Percentiles rank a stretch among this genome's conserved stretches.
phyloP scores from a whole-genome alignment of 2,797 vertebrate genomes.

The Halcyon badia region DNA sequence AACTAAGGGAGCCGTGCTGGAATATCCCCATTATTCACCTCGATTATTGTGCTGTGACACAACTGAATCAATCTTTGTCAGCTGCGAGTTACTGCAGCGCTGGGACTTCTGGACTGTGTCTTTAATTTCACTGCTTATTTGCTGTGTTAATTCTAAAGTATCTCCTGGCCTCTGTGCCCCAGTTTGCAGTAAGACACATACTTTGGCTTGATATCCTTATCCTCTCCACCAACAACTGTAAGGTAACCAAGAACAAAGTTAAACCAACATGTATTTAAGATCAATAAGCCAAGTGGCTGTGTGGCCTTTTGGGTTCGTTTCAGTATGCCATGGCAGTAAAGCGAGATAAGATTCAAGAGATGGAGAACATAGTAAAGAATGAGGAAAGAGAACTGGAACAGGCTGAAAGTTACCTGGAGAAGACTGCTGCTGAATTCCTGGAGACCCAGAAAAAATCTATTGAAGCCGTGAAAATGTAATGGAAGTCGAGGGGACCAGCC shows the following conservation, averaged over 20 bases:
- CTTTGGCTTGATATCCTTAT: background rate
- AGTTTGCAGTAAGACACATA: background rate
- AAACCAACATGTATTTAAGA: background rate
- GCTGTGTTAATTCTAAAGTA: background rate
- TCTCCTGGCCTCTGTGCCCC: background rate
- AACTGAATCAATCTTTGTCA: background rate
- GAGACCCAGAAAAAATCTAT: slow-evolving; percentile 87
- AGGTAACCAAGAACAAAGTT: background rate
- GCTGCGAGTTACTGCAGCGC: background rate
- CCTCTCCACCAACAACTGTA: background rate
- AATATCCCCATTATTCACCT: background rate
- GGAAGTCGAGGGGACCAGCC: background rate
- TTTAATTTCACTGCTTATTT: background rate
- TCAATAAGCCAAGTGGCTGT: background rate
- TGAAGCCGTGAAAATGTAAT: slow-evolving; percentile 88
- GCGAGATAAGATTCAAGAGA: slow-evolving; percentile 82
- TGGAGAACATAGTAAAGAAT: slow-evolving; percentile 78
- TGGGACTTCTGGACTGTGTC: background rate
- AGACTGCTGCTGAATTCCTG: slow-evolving; percentile 84
- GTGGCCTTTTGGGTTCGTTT: slow-evolving; percentile 18
- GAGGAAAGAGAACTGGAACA: slow-evolving; percentile 84
- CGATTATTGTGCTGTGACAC: background rate
- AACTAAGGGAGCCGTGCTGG: background rate
- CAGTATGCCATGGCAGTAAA: slow-evolving; percentile 87
- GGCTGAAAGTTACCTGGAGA: slow-evolving; percentile 84